A percentile compares a stretch with the other conserved stretches of the same genome.
These are phyloP conservation scores for Spodoptera frugiperda DNA, from an alignment of 1,140 invertebrate genomes.

Conservation along the genomic window DNA sequence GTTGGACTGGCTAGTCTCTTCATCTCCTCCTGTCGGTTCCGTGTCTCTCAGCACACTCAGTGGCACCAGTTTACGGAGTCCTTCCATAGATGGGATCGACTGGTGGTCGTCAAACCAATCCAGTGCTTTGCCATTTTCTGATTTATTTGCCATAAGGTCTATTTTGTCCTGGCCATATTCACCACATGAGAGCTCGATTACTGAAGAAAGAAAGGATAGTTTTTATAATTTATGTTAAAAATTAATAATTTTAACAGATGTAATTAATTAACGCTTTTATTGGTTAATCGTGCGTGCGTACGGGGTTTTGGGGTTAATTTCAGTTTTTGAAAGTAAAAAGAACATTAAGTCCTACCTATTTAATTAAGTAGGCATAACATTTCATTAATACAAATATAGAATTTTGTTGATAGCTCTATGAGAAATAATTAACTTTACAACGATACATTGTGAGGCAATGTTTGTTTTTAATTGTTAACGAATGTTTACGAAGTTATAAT, in stretches of 20 bases:
- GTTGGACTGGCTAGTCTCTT: conserved; percentile 90
- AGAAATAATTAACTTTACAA: too few relatives aligned
- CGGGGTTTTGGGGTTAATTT: too few relatives aligned
- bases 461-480: background rate
- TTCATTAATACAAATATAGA: too few relatives aligned
- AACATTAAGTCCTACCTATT: too few relatives aligned
- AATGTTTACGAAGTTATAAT: background rate
- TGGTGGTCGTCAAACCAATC: conserved; percentile 89
- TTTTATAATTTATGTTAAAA: background rate
- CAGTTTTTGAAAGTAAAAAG: too few relatives aligned
- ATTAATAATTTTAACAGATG: too few relatives aligned
- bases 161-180: conserved; percentile 95
- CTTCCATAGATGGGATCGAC: conserved; percentile 85
- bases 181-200: conserved; percentile 95
- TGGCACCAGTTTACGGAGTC: conserved; percentile 86
- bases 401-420: too few relatives aligned
- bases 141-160: conserved; percentile 89
- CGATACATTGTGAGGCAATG: background rate
- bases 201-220: conserved; percentile 72
- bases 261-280: too few relatives aligned
- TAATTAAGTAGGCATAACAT: too few relatives aligned
- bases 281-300: too few relatives aligned
- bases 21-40: conserved; percentile 78
- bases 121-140: conserved; percentile 90
- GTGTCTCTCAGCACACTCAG: conserved; percentile 78